Conservation (phyloP, 2,797 vertebrate species). For the Hippoglossus hippoglossus region DNA sequence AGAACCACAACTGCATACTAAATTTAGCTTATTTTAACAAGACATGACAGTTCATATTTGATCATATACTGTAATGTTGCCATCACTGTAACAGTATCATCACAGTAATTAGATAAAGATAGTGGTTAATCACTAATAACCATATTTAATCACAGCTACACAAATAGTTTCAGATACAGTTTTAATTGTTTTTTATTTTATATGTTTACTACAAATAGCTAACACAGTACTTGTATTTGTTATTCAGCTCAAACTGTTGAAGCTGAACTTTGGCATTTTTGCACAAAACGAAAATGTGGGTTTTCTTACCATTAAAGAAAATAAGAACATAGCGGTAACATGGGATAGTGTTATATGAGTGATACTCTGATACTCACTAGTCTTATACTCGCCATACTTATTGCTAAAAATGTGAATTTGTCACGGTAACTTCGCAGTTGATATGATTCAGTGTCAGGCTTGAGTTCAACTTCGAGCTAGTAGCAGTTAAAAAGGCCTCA, state of each 20-base stretch:
- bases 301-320: neutral
- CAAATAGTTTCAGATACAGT: neutral
- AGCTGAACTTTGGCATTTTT: too few relatives aligned
- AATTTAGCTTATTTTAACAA: neutral
- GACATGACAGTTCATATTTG: too few relatives aligned
- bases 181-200: too few relatives aligned
- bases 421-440: neutral
- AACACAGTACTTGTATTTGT: neutral
- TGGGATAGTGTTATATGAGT: too few relatives aligned
- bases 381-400: too few relatives aligned
- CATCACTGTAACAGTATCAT: too few relatives aligned
- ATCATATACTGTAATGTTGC: too few relatives aligned
- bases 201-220: neutral
- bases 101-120: too few relatives aligned
- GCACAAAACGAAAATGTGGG: neutral
- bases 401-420: neutral
- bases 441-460: conserved; percentile 19
- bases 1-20: neutral
- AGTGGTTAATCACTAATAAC: too few relatives aligned
- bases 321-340: neutral
- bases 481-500: conserved; percentile 10
- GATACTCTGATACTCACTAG: neutral
- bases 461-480: conserved; percentile 22
- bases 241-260: neutral
- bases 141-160: neutral